phyloP scores from a whole-genome alignment of 2,888 invertebrate species.

The Hofmannophila pseudospretella region DNA sequence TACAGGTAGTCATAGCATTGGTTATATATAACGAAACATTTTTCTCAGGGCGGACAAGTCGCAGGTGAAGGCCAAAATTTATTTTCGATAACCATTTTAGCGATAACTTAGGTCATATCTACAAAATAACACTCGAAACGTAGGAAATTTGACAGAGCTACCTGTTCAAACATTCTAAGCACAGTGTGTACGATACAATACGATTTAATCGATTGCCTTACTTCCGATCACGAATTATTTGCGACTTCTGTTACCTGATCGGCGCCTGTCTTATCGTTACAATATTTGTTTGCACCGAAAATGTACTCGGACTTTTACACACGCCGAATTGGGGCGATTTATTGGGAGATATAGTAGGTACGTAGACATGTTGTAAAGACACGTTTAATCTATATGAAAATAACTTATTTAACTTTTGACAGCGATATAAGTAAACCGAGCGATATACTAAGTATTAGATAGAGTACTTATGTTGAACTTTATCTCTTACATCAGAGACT shows the following conservation, averaged over 20 bases:
- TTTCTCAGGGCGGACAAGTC: no score
- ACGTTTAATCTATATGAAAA: neutral
- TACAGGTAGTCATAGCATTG: no score
- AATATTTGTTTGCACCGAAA: conserved; percentile 15
- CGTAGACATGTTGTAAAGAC: conserved; percentile 1
- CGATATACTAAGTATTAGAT: no score
- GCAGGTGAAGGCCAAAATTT: no score
- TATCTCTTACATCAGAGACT: no score
- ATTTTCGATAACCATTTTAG: no score
- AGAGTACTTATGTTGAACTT: no score
- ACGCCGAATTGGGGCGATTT: conserved; percentile 1
- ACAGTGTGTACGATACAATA: conserved; percentile 3
- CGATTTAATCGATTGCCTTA: conserved; percentile 12
- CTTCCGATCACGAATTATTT: conserved; percentile 25
- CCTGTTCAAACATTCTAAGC: conserved; percentile 7
- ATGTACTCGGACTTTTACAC: conserved; percentile 11
- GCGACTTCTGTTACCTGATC: conserved; percentile 10
- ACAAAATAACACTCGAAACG: neutral
- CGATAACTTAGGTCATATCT: no score
- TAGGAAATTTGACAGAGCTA: neutral
- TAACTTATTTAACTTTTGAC: conserved; percentile 3
- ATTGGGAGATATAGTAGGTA: conserved; percentile 3
- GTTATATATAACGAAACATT: no score
- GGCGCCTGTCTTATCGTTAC: conserved; percentile 12
- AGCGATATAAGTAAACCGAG: neutral